A percentile compares a stretch with the other conserved stretches of the same genome.
These are phyloP conservation scores for Sminthurinus aureus DNA, from an alignment of 2,888 invertebrate species.

Conservation along the genomic window DNA sequence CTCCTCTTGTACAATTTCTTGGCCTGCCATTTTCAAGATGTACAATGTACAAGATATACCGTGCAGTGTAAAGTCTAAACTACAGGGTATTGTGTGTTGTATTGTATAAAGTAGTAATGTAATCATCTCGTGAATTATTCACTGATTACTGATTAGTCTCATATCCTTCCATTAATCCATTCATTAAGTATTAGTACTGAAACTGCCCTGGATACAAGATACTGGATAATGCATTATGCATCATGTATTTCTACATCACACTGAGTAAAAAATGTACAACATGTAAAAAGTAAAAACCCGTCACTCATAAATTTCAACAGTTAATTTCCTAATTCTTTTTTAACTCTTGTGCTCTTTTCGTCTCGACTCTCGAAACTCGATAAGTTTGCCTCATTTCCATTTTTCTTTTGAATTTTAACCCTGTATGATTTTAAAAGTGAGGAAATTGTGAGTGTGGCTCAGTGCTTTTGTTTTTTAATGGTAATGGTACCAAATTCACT, in stretches of 20 bases:
- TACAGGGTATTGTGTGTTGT: too few species aligned
- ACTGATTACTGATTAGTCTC: slow-evolving; percentile 55
- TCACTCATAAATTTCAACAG: slow-evolving; percentile 39
- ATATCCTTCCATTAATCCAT: slow-evolving; percentile 26
- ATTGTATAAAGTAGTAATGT: slow-evolving; percentile 48
- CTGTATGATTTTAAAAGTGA: not conserved
- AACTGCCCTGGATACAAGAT: too few species aligned
- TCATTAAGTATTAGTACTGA: too few species aligned
- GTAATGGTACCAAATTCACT: not conserved
- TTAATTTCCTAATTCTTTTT: slow-evolving; percentile 18
- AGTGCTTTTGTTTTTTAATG: too few species aligned
- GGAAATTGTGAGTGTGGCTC: too few species aligned
- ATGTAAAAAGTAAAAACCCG: not conserved
- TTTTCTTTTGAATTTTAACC: not conserved
- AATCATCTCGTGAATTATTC: slow-evolving; percentile 56
- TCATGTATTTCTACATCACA: not conserved
- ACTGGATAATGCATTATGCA: not conserved
- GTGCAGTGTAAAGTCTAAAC: too few species aligned
- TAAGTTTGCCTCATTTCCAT: too few species aligned
- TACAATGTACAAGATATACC: too few species aligned
- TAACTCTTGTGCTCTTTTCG: not conserved
- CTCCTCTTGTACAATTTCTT: not conserved
- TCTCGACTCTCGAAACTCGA: not conserved
- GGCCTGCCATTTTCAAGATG: too few species aligned
- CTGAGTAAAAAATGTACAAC: not conserved